Conservation (phyloP, 2,888 invertebrate species). For the Ypsolopha sequella region DNA sequence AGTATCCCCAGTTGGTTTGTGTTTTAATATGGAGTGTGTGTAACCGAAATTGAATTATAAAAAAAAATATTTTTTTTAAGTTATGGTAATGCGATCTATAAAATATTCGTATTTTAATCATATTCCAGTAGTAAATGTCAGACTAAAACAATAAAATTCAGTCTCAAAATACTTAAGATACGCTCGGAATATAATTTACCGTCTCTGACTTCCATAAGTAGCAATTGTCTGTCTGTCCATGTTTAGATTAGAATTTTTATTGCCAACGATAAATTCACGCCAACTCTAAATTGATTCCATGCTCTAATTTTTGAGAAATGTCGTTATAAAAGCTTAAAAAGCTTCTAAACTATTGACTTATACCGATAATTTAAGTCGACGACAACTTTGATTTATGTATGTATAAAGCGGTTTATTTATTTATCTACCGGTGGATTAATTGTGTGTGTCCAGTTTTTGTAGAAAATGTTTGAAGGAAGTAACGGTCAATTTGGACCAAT, state of each 20-base stretch:
- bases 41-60: background rate
- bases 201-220: background rate
- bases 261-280: background rate
- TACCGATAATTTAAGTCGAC: background rate
- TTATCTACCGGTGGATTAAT: too few species aligned
- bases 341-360: background rate
- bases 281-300: constrained; percentile 25
- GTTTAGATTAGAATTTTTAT: constrained; percentile 3
- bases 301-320: constrained; percentile 34
- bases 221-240: background rate
- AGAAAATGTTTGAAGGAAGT: too few species aligned
- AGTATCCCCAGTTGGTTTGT: too few species aligned
- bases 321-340: constrained; percentile 16
- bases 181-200: background rate
- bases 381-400: background rate
- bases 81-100: too few species aligned
- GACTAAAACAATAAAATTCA: background rate
- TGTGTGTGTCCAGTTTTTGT: too few species aligned
- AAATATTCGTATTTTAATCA: too few species aligned
- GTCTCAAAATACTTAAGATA: too few species aligned
- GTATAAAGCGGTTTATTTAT: too few species aligned
- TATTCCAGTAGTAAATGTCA: background rate
- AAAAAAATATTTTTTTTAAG: background rate
- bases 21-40: too few species aligned
- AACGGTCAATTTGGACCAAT: too few species aligned